A percentile compares a stretch with the other conserved stretches of the same genome.
Evolutionary conservation across 2,888 invertebrate genomes (phyloP).

Genomic region (Didymodactylos carnosus): DNA sequence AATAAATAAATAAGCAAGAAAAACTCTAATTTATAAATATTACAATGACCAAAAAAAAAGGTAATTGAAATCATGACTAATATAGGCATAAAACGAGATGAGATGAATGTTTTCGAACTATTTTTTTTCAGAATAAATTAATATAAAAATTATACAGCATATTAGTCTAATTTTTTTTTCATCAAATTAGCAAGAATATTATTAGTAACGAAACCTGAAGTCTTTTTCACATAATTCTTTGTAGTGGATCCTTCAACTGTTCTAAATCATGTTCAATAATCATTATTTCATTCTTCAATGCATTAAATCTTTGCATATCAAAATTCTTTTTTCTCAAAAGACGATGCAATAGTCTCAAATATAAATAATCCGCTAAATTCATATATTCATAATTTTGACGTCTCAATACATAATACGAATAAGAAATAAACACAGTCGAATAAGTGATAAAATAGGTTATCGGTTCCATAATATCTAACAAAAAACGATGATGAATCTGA

Average conservation of each 20-base stretch:
- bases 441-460: conserved; percentile 90
- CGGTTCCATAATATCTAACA: conserved; percentile 40
- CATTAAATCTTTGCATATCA: not conserved
- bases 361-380: not conserved
- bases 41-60: too few species aligned
- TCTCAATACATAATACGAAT: conserved; percentile 72
- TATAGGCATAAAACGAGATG: too few species aligned
- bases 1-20: too few species aligned
- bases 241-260: not conserved
- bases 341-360: not conserved
- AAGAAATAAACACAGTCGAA: conserved; percentile 78
- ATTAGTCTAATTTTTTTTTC: too few species aligned
- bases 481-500: not conserved
- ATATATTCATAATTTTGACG: not conserved
- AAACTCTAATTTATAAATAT: too few species aligned
- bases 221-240: not conserved
- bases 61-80: too few species aligned
- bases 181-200: too few species aligned
- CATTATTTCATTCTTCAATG: not conserved
- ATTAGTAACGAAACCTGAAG: too few species aligned
- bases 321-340: not conserved
- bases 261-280: not conserved
- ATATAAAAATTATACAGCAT: too few species aligned
- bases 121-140: too few species aligned
- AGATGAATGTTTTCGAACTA: too few species aligned